Percentiles rank a stretch among this genome's conserved stretches.
Evolutionary conservation across 2,113 vertebrate species (phyloP).

Genomic region (Calonectris borealis): DNA sequence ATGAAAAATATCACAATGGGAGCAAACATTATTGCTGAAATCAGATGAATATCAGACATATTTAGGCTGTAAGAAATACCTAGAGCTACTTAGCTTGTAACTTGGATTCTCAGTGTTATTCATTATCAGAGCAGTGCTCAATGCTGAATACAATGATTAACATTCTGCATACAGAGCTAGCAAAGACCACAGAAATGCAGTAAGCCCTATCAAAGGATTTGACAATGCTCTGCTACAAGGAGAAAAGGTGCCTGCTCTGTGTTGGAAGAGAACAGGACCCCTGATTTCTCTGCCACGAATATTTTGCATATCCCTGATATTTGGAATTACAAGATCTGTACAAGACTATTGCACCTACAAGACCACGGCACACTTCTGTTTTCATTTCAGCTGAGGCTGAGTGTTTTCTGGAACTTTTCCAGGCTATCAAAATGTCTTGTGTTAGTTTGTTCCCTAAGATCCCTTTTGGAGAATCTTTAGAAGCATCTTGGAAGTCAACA

Average conservation of each 20-base stretch:
- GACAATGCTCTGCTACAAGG: background rate
- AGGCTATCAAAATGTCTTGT: background rate
- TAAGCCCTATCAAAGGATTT: background rate
- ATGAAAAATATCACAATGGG: background rate
- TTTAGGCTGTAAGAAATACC: background rate
- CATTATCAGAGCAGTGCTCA: background rate
- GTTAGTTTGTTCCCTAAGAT: background rate
- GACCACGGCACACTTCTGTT: background rate
- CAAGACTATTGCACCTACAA: background rate
- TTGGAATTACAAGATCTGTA: background rate
- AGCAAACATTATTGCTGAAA: background rate
- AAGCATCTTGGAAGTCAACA: background rate
- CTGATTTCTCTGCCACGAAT: background rate
- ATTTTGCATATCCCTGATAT: background rate
- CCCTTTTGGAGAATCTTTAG: background rate
- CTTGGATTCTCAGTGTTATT: background rate
- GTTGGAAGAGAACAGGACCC: background rate
- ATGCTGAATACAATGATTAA: background rate
- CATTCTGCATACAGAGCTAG: background rate
- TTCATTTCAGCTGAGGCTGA: background rate
- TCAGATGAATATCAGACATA: background rate
- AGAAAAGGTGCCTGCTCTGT: background rate
- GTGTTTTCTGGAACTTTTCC: background rate
- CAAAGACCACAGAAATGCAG: background rate
- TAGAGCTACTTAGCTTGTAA: background rate